A percentile compares a stretch with the other conserved stretches of the same genome.
phyloP scores from a whole-genome alignment of 92 coral and sea anemone species.

The Umimayanthus chanpuru region DNA sequence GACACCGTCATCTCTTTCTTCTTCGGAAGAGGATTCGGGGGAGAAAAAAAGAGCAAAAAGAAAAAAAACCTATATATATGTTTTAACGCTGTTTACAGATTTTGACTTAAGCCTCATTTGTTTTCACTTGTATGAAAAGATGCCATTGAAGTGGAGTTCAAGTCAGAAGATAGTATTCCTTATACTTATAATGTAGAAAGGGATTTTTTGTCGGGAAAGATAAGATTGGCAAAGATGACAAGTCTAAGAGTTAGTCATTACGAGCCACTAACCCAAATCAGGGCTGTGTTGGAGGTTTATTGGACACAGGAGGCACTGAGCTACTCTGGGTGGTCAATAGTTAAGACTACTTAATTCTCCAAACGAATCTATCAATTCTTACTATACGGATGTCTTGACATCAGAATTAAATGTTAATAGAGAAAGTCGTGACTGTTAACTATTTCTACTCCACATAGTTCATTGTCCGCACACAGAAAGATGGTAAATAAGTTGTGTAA shows the following conservation, averaged over 20 bases:
- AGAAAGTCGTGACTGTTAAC: neutral
- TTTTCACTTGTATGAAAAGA: conserved; percentile 42
- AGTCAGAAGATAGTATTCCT: conserved; percentile 21
- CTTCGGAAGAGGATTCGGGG: no score
- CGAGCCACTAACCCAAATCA: conserved; percentile 38
- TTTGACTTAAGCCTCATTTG: neutral
- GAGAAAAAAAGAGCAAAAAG: no score
- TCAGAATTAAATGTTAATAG: neutral
- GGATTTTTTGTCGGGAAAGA: neutral
- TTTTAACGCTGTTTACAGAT: neutral
- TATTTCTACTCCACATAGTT: neutral
- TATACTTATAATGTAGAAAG: conserved; percentile 35
- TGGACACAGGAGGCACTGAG: conserved; percentile 47
- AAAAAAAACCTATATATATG: neutral
- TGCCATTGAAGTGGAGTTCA: conserved; percentile 36
- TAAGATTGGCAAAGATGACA: conserved; percentile 28
- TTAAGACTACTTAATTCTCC: conserved; percentile 30
- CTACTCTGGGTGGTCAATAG: conserved; percentile 48
- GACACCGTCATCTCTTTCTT: no score
- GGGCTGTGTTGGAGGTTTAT: conserved; percentile 34
- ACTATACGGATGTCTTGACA: neutral
- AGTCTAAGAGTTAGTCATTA: conserved; percentile 21
- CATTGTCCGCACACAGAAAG: neutral
- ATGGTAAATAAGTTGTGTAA: neutral
- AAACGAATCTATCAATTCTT: neutral